Evolutionary conservation across 1,140 invertebrate genomes (phyloP).

Genomic region (Cryptotermes secundus): DNA sequence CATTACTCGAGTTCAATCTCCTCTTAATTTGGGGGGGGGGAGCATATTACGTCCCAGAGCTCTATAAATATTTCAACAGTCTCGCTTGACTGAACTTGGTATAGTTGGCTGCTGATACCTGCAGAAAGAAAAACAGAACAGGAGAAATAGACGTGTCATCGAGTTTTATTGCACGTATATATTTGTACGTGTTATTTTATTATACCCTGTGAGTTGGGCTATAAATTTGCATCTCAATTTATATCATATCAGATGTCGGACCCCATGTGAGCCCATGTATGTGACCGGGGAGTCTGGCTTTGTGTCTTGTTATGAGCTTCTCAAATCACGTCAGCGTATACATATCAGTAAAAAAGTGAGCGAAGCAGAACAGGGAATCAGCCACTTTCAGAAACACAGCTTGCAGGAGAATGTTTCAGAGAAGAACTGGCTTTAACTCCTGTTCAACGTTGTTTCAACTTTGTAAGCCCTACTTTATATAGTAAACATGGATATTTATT

Average conservation of each 20-base stretch:
- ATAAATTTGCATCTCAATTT: slow-evolving; percentile 1
- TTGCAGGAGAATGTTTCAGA: background rate
- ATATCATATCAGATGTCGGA: background rate
- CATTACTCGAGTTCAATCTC: no score
- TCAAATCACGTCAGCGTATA: background rate
- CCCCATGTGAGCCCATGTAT: no score
- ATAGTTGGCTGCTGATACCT: background rate
- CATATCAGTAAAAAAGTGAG: background rate
- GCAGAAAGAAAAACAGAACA: background rate
- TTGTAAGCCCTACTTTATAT: no score
- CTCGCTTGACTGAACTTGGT: background rate
- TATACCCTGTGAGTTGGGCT: background rate
- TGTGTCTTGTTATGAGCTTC: background rate
- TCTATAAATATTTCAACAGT: background rate
- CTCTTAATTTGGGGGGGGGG: no score
- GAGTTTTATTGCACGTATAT: background rate
- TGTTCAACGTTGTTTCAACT: no score
- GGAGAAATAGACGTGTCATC: background rate
- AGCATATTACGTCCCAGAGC: background rate
- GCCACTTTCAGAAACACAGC: background rate
- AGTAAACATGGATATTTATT: no score
- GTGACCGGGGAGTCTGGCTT: background rate
- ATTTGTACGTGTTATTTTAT: background rate
- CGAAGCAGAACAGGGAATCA: background rate
- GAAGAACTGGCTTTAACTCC: background rate